Conservation (phyloP, 1,140 invertebrate genomes). For the Zelostemma sp. region DNA sequence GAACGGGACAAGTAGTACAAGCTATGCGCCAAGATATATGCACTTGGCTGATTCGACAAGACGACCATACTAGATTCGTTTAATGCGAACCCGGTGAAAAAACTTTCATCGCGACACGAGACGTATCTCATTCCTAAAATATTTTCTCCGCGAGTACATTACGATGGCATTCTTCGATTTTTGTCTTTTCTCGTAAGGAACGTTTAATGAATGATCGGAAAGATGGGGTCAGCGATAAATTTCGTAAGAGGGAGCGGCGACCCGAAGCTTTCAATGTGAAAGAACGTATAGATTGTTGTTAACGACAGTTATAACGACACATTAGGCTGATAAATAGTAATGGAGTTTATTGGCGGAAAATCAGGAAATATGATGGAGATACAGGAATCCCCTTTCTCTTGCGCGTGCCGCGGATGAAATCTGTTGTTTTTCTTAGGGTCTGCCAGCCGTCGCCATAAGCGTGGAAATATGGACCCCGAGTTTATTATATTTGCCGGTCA, state of each 20-base stretch:
- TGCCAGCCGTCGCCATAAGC: conserved; percentile 58
- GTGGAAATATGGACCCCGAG: conserved; percentile 64
- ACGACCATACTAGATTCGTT: not conserved
- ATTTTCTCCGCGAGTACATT: not conserved
- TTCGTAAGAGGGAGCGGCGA: conserved; percentile 18
- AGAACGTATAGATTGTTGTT: conserved; percentile 67
- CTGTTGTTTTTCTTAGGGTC: conserved; percentile 61
- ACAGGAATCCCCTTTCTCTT: conserved; percentile 55
- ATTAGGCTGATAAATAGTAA: conserved; percentile 72
- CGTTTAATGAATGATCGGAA: conserved; percentile 25
- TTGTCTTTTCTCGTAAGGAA: conserved; percentile 8
- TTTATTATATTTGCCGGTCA: conserved; percentile 70
- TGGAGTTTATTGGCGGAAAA: conserved; percentile 70
- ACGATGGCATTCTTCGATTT: not conserved
- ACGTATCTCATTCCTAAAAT: too few relatives aligned
- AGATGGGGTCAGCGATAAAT: conserved; percentile 53
- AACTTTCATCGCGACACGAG: too few relatives aligned
- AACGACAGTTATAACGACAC: conserved; percentile 67
- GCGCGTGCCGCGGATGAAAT: conserved; percentile 42
- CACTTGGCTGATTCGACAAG: conserved; percentile 20
- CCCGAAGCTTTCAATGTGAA: conserved; percentile 55
- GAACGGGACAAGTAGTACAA: conserved; percentile 32
- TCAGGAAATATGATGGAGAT: conserved; percentile 68
- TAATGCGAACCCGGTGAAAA: too few relatives aligned
- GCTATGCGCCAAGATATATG: conserved; percentile 40